Base-by-base conservation (phyloP, 2,113 vertebrate genomes). In the Ctenomys sociabilis region DNA sequence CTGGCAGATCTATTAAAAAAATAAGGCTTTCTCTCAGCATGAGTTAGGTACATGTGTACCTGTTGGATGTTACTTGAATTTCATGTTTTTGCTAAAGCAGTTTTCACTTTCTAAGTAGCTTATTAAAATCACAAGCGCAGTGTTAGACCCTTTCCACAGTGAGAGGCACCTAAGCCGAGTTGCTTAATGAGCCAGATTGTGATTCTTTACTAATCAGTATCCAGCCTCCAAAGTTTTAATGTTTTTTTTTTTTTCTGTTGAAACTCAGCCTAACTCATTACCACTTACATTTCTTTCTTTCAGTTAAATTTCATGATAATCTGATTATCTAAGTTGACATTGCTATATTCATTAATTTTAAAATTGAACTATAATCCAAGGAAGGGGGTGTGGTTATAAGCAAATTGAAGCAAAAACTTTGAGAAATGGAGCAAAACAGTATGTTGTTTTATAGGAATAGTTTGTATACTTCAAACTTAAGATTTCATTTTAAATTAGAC, bases 401-500 rank as follows among this genome's bases (percentile, higher is more conserved):
- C 43, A 88, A 88, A 89, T 63, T 52, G 75, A 89, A 91, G 49
- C 45, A 68, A 78, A 97, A n/a, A n/a, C 57, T 64, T 80, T 85
- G 63, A 90, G 80, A 80, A 93, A 72, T 12, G 19, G 28, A 93
- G 13, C 73, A 90, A 85, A 49, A 94, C 16, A 66, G 70, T 40
- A 16, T 57, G 10, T 59, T n/a, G 37, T 96, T 82, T 24, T 54
- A 0, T 63, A n/a, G 45, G 59, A 61, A 75, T 9, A 75, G 24
- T 64, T 54, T 78, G 22, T 86, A 40, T 88, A 13, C 57, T 85
- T 85, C 13, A 57, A 57, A 57, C 54, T 45, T 80, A 77, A 37
- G 40, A 82, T 59, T 96, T 90, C 54, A 92, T 91, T 91, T 91
- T 57, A 94, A 93, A 59, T 59, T 57, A 90, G 73, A 85, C 43